phyloP scores from a whole-genome alignment of 2,113 vertebrate species.

The Anhinga anhinga region DNA sequence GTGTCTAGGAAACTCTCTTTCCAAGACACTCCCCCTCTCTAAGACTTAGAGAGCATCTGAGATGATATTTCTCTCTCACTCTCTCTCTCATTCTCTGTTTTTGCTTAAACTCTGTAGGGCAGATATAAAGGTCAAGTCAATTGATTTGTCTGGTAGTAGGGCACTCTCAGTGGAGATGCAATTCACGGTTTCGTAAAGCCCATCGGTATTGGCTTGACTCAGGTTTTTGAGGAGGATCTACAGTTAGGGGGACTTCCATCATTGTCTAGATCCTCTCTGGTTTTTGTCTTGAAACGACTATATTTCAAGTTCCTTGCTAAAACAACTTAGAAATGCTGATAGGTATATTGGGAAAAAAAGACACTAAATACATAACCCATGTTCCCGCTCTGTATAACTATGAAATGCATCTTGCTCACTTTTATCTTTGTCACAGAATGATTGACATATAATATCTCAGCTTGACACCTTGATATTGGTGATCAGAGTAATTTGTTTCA shows the following conservation, averaged over 20 bases:
- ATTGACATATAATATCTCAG: conserved; percentile 55
- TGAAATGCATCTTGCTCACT: conserved; percentile 34
- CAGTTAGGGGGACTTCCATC: background rate
- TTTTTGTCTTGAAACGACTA: conserved; percentile 2
- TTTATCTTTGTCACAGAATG: conserved; percentile 49
- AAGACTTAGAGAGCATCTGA: background rate
- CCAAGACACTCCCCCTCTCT: background rate
- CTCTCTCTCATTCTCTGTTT: background rate
- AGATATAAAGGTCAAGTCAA: conserved; percentile 22
- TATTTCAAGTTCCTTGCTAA: conserved; percentile 30
- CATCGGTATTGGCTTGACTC: background rate
- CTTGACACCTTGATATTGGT: conserved; percentile 54
- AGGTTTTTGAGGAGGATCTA: conserved; percentile 22
- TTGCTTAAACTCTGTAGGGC: conserved; percentile 18
- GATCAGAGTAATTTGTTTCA: conserved; percentile 59
- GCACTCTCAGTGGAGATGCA: conserved; percentile 1
- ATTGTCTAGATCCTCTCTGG: background rate
- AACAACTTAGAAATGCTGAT: conserved; percentile 25
- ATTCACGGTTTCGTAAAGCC: conserved; percentile 19
- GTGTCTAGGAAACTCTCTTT: background rate
- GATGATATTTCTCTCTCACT: background rate
- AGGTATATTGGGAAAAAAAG: background rate
- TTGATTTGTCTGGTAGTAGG: background rate
- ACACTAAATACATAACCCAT: conserved; percentile 26
- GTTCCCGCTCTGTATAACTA: background rate